Base-by-base conservation (phyloP, 2,888 invertebrate genomes). In the Pseudoips prasinana region DNA sequence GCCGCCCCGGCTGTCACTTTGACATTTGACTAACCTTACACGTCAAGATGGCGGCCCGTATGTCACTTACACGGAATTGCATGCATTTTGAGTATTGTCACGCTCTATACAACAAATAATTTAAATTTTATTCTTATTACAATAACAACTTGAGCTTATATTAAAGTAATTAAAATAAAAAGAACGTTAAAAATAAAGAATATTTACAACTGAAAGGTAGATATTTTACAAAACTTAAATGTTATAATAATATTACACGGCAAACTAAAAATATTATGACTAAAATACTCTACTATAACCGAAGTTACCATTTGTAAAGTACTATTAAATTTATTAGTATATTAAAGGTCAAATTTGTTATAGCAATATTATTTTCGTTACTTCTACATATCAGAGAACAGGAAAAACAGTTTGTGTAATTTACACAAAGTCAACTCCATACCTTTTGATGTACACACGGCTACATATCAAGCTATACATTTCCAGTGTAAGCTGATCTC, bases 21-120 rank as follows among this genome's bases (percentile, higher is more conserved):
- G 71, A 75, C 72, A 71, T 63, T 62, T 53, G 66, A 86, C 86
- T 85, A 75, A 86, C 86, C 87, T 87, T 71, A 69, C 67, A 67
- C 47, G 58, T 70, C 73, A 82, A 80, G 83, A 79, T 79, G 85
- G 76, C 82, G 67, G 73, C 70, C 64, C 64, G 54, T 66, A 47
- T 70, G 64, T 73, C 81, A 75, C 73, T 73, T 74, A 76, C 72
- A 75, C 75, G 76, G 71, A 67, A 72, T 76, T 77, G 73, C 83
- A 84, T 86, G 84, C 83, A 80, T 76, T 75, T 76, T 76, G 80
- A 68, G 73, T 66, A 73, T 74, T 79, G 79, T 88, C 87, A 88
- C 83, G 86, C 80, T 86, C 87, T 88, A 88, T 75, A 72, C 64
- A 78, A 49, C 31, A 49, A 52, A 50, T 34, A 9, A 42, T 25